phyloP scores from a whole-genome alignment of 2,113 vertebrate genomes.

The Corvus hawaiiensis region DNA sequence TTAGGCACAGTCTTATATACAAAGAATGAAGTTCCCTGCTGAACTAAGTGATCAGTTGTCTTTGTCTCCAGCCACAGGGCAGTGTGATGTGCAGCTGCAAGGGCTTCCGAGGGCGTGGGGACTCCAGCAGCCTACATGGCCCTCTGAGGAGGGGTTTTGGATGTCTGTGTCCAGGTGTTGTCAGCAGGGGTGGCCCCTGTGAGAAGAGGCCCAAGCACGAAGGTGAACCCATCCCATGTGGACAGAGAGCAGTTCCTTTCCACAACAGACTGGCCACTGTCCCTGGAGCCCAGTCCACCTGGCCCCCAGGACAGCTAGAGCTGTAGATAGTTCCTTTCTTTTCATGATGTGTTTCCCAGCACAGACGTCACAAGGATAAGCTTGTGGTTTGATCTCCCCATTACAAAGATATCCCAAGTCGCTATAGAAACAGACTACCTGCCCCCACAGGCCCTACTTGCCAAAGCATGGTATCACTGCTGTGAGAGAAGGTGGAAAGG shows the following conservation, averaged over 20 bases:
- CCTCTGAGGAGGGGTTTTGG: background rate
- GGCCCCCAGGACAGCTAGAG: background rate
- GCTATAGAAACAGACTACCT: background rate
- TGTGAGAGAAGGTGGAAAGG: background rate
- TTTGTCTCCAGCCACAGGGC: background rate
- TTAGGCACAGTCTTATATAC: too few species aligned
- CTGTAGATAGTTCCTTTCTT: background rate
- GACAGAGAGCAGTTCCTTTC: background rate
- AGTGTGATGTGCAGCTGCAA: background rate
- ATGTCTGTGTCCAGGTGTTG: background rate
- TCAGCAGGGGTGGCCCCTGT: background rate
- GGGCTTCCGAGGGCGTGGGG: too few species aligned
- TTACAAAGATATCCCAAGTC: background rate
- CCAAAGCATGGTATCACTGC: background rate
- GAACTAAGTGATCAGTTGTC: background rate
- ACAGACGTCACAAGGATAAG: background rate
- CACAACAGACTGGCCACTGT: background rate
- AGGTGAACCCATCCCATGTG: background rate
- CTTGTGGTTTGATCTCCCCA: background rate
- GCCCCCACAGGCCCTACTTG: background rate
- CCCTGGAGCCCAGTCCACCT: background rate
- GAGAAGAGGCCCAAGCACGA: background rate
- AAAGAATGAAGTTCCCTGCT: background rate
- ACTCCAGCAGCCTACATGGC: background rate
- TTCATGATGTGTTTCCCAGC: background rate